Percentiles rank a stretch among this genome's conserved stretches.
Evolutionary conservation across 1,140 invertebrate genomes (phyloP).

Genomic region (Macrostomum lignano): DNA sequence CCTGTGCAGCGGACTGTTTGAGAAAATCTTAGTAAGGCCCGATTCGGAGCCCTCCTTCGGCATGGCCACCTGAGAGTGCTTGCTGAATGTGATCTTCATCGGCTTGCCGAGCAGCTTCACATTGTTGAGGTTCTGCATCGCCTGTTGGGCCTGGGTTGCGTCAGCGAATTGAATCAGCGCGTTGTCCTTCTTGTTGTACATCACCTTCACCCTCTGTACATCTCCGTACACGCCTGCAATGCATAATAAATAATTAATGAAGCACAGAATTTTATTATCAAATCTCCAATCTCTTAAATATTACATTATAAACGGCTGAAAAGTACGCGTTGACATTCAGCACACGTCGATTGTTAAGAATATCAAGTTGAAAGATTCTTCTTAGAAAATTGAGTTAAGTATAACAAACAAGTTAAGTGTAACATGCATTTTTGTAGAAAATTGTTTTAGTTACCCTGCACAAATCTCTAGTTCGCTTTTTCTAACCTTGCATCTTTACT

Average conservation of each 20-base stretch:
- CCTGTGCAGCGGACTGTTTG: conserved; percentile 71
- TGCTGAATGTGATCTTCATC: conserved; percentile 81
- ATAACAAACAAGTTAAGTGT: conserved; percentile 1
- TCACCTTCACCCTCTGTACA: conserved; percentile 3
- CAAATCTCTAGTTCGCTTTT: no score
- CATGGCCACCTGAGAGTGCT: conserved; percentile 85
- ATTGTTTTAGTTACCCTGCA: no score
- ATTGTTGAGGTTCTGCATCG: conserved; percentile 89
- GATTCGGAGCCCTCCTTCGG: conserved; percentile 57
- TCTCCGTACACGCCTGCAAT: conserved; percentile 5
- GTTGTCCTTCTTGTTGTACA: conserved; percentile 5
- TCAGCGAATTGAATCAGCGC: conserved; percentile 5
- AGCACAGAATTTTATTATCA: no score
- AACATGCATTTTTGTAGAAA: no score
- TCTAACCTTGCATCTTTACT: no score
- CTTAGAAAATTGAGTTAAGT: not conserved
- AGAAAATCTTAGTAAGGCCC: conserved; percentile 84
- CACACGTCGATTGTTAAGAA: not conserved
- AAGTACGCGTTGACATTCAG: no score
- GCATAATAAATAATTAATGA: no score
- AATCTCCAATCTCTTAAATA: no score
- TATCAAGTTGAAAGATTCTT: conserved; percentile 7
- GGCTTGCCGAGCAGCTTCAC: conserved; percentile 74
- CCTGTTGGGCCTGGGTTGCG: conserved; percentile 17
- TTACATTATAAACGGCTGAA: no score